These are phyloP conservation scores for Oligia latruncula DNA, from an alignment of 2,888 invertebrate genomes.

Conservation along the genomic window DNA sequence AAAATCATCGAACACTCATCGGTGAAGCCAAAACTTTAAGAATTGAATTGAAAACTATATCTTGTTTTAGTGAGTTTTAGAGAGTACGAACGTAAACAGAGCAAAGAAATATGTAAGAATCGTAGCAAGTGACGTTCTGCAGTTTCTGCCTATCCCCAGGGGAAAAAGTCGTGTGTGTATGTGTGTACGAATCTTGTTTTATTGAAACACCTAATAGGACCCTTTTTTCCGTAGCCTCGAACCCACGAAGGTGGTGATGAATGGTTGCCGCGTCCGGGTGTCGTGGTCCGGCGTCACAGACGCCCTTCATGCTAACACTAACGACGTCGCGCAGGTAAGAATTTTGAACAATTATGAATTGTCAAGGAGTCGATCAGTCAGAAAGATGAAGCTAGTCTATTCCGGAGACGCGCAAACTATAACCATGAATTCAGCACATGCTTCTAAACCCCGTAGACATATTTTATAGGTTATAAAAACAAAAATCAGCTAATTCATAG, in stretches of 20 bases:
- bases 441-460: no score
- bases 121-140: neutral
- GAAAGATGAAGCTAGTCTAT: neutral
- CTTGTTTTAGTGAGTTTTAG: neutral
- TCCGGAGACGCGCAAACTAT: neutral
- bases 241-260: slow-evolving; percentile 97
- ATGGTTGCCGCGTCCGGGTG: slow-evolving; percentile 93
- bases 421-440: no score
- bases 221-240: slow-evolving; percentile 93
- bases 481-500: no score
- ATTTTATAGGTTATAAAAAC: no score
- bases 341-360: neutral
- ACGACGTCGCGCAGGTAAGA: slow-evolving; percentile 79
- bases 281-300: slow-evolving; percentile 86
- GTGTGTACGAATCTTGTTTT: neutral
- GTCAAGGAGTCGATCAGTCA: neutral
- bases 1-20: neutral
- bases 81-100: neutral
- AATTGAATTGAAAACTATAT: neutral
- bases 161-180: neutral
- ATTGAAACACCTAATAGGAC: neutral
- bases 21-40: neutral
- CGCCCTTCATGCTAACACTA: slow-evolving; percentile 73
- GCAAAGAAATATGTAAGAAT: neutral
- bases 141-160: neutral